Base-by-base conservation (phyloP, 2,113 vertebrate species). In the Philantomba maxwellii region DNA sequence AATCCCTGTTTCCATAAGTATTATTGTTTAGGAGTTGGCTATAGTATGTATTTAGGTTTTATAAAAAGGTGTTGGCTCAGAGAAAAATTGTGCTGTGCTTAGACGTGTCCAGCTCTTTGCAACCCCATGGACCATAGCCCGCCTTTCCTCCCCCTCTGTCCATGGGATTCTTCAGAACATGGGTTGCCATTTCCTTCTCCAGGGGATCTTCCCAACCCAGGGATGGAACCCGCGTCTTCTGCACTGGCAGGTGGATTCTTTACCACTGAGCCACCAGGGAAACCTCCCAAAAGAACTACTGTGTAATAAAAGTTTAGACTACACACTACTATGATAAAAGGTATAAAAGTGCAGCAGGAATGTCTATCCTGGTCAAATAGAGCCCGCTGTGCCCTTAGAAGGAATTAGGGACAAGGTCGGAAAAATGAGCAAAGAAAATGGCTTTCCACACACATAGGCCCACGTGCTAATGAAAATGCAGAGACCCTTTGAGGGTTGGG, bases 141-240 rank as follows among this genome's bases (percentile, higher is more conserved):
- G 0, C 70, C 70, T 43, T 43, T 39, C 36, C 19, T 39, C 21
- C 70, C 3, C 0, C 23, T 75, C 39, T 75, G 23, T 26, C 70
- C 70, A 75, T 75, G 23, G 39, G 70, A 75, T 43, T 43, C 39
- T 75, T 11, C 70, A 43, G 70, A 26, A 43, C 6, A 4, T 43
- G 70, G 70, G 39, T 43, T 75, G 70, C 23, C 70, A 75, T 75
- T 39, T 26, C 70, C 36, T 75, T 43, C 70, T 26, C 70, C 39
- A 43, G 39, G 12, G 21, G 36, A 73, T 36, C 33, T 66, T 66
- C 64, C 64, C 16, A 66, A 36, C 33, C 64, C 33, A 66, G 64
- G 19, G n/a, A 73, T 73, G n/a, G n/a, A 23, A 70, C 10, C n/a
- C 2, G 0, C 1, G 2, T 39, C n/a, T 39, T 21, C n/a, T 70